Evolutionary conservation across 2,113 vertebrate genomes (phyloP).

Genomic region (Triplophysa tibetana): DNA sequence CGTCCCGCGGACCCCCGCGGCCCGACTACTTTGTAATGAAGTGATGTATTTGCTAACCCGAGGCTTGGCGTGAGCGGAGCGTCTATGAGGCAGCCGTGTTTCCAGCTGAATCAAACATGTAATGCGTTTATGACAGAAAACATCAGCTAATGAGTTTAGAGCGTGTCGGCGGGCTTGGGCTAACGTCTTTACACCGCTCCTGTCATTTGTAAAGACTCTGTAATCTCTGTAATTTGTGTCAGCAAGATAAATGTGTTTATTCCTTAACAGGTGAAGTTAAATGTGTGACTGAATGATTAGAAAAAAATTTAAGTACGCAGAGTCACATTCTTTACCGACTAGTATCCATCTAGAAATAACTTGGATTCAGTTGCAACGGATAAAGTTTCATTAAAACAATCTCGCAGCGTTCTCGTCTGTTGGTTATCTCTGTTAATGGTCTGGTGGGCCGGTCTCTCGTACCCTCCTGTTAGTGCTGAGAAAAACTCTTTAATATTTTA

Average conservation of each 20-base stretch:
- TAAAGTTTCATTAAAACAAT: conserved; percentile 39
- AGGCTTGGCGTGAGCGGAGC: conserved; percentile 34
- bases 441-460: conserved; percentile 75
- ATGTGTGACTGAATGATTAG: conserved; percentile 49
- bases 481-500: conserved; percentile 90
- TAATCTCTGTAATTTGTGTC: conserved; percentile 98
- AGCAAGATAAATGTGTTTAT: conserved; percentile 90
- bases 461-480: conserved; percentile 79
- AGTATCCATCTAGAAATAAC: conserved; percentile 2
- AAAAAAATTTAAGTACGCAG: conserved; percentile 73
- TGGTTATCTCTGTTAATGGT: conserved; percentile 2
- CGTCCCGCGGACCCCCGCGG: conserved; percentile 13
- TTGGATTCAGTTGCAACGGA: conserved; percentile 29
- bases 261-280: conserved; percentile 53
- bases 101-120: conserved; percentile 8
- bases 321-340: neutral
- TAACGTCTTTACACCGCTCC: conserved; percentile 93
- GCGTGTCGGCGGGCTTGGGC: conserved; percentile 57
- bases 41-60: conserved; percentile 41
- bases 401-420: neutral
- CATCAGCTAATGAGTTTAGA: conserved; percentile 51
- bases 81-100: conserved; percentile 33
- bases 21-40: conserved; percentile 44
- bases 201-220: conserved; percentile 94
- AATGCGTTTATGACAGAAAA: conserved; percentile 54